Evolutionary conservation across 2,113 vertebrate genomes (phyloP).

Genomic region (Bolborhynchus lineola): DNA sequence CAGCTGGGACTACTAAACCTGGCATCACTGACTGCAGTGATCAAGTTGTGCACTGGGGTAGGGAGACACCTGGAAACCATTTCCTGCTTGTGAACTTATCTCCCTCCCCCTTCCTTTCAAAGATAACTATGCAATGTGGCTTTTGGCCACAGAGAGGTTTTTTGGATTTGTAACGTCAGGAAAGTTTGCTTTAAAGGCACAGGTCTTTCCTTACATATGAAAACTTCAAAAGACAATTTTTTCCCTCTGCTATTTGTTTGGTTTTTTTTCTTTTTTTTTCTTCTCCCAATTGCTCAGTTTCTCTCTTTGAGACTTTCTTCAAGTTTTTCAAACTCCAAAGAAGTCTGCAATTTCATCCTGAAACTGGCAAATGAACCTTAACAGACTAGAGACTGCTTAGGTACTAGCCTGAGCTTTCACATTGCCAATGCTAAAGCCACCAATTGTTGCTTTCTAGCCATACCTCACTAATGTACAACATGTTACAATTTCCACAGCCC

Average conservation of each 20-base stretch:
- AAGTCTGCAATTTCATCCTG: neutral
- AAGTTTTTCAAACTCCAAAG: neutral
- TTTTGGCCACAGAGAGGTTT: constrained; percentile 36
- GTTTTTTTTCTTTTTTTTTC: neutral
- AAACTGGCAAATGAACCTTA: neutral
- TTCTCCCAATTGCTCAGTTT: neutral
- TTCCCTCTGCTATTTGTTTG: neutral
- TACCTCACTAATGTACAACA: neutral
- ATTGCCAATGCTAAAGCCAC: neutral
- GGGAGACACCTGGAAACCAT: constrained; percentile 63
- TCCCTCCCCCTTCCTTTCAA: constrained; percentile 50
- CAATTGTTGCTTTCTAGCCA: neutral
- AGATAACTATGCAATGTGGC: constrained; percentile 54
- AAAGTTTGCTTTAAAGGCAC: constrained; percentile 45
- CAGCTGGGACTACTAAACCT: constrained; percentile 46
- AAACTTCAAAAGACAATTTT: constrained; percentile 28
- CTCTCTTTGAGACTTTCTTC: neutral
- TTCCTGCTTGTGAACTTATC: constrained; percentile 51
- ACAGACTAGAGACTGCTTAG: neutral
- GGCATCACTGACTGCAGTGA: constrained; percentile 5
- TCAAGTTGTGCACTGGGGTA: neutral
- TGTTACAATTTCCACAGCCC: neutral
- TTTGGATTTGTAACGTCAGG: constrained; percentile 22
- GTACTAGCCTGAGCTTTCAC: neutral
- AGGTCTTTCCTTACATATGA: constrained; percentile 15